phyloP scores from a whole-genome alignment of 2,888 invertebrate genomes.

The Gastracanthus pulcherrimus region DNA sequence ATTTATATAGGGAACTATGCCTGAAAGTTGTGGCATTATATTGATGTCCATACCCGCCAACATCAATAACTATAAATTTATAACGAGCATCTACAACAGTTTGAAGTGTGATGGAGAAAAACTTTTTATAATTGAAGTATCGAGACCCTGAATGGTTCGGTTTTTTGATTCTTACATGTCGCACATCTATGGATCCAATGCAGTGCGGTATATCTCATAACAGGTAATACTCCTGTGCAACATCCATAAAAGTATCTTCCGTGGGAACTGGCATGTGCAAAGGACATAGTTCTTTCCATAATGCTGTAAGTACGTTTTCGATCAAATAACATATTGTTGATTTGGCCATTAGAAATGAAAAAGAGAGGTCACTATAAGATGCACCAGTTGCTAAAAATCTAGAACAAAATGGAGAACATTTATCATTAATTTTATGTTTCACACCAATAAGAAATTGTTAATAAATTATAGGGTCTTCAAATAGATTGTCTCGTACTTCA shows the following conservation, averaged over 20 bases:
- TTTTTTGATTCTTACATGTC: constrained; percentile 14
- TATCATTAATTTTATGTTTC: background rate
- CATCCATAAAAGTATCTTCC: constrained; percentile 24
- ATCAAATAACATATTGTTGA: constrained; percentile 13
- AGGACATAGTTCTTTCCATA: constrained; percentile 24
- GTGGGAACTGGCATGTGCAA: constrained; percentile 52
- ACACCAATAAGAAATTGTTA: too few species aligned
- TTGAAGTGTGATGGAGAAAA: constrained; percentile 45
- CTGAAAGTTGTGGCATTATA: constrained; percentile 27
- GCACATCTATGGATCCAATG: constrained; percentile 32
- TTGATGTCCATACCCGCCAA: constrained; percentile 47
- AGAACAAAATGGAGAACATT: background rate
- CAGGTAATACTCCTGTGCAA: constrained; percentile 31
- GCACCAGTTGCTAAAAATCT: constrained; percentile 45
- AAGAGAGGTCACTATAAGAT: constrained; percentile 21
- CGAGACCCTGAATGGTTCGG: constrained; percentile 12
- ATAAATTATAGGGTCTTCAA: too few species aligned
- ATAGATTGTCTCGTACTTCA: too few species aligned
- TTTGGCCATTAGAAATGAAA: constrained; percentile 32
- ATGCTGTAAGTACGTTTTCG: constrained; percentile 14
- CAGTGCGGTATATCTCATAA: constrained; percentile 49
- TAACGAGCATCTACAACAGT: constrained; percentile 35
- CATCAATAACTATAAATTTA: constrained; percentile 43
- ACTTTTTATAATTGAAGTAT: constrained; percentile 45
- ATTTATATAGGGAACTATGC: background rate